phyloP scores from a whole-genome alignment of 2,888 invertebrate species.

The Timandra comae region DNA sequence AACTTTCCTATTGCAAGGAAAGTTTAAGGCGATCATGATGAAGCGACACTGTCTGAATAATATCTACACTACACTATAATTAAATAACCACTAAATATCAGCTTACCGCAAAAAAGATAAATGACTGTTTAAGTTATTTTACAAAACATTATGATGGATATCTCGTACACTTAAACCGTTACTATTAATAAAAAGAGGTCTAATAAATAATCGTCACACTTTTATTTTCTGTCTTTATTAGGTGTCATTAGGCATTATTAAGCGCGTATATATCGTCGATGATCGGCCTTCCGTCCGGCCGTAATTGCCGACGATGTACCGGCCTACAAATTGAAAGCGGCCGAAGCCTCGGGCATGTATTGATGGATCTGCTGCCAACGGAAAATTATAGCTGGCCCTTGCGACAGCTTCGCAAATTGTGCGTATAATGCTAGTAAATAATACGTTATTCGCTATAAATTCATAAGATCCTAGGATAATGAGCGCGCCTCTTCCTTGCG shows the following conservation, averaged over 20 bases:
- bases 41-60: too few species aligned
- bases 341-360: conserved; percentile 68
- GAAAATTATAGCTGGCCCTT: conserved; percentile 71
- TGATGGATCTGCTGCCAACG: conserved; percentile 75
- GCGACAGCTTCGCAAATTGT: conserved; percentile 77
- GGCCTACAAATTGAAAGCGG: conserved; percentile 76
- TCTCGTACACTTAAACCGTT: conserved; percentile 31
- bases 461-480: conserved; percentile 50
- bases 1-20: too few species aligned
- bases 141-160: conserved; percentile 12
- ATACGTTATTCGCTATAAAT: conserved; percentile 64
- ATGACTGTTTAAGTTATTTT: conserved; percentile 9
- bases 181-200: conserved; percentile 40
- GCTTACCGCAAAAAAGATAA: conserved; percentile 8
- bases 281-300: conserved; percentile 70
- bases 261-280: conserved; percentile 70
- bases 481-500: conserved; percentile 43
- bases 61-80: neutral
- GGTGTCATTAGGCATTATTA: conserved; percentile 76
- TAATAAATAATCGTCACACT: conserved; percentile 68
- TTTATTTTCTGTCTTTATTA: conserved; percentile 73
- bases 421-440: conserved; percentile 76
- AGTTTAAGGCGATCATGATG: too few species aligned
- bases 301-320: conserved; percentile 71
- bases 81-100: too few species aligned